phyloP scores from a whole-genome alignment of 2,113 vertebrate species.

The Hucho hucho region DNA sequence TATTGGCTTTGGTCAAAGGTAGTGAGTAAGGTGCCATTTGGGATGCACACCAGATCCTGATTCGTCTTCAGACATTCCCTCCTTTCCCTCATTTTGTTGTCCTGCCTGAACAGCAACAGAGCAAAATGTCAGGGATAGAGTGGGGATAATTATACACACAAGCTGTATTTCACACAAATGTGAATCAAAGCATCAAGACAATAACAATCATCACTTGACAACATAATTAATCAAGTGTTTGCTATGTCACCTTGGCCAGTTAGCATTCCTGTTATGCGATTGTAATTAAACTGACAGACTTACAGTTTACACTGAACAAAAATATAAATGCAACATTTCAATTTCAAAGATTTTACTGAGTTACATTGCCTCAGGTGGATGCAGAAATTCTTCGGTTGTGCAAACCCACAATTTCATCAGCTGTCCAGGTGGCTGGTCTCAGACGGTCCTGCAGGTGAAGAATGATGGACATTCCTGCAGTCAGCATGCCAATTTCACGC shows the following conservation, averaged over 20 bases:
- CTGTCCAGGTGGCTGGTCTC: too few species aligned
- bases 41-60: background rate
- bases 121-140: background rate
- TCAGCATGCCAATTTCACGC: too few species aligned
- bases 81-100: background rate
- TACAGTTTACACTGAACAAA: too few species aligned
- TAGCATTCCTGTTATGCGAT: background rate
- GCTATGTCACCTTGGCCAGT: background rate
- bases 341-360: too few species aligned
- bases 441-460: too few species aligned
- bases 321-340: too few species aligned
- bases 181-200: background rate
- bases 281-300: background rate
- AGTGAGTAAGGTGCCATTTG: too few species aligned
- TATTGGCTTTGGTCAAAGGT: too few species aligned
- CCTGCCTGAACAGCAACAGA: background rate
- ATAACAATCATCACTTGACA: slow-evolving; percentile 20
- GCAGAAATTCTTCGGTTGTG: too few species aligned
- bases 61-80: background rate
- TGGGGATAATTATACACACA: background rate
- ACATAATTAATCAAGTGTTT: slow-evolving; percentile 11
- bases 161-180: background rate
- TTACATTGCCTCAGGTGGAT: too few species aligned
- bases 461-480: too few species aligned
- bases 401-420: too few species aligned